Evolutionary conservation across 1,140 invertebrate species (phyloP), one percentile per base, ranked within the genome.

Genomic region (Aradophagus sp.): DNA sequence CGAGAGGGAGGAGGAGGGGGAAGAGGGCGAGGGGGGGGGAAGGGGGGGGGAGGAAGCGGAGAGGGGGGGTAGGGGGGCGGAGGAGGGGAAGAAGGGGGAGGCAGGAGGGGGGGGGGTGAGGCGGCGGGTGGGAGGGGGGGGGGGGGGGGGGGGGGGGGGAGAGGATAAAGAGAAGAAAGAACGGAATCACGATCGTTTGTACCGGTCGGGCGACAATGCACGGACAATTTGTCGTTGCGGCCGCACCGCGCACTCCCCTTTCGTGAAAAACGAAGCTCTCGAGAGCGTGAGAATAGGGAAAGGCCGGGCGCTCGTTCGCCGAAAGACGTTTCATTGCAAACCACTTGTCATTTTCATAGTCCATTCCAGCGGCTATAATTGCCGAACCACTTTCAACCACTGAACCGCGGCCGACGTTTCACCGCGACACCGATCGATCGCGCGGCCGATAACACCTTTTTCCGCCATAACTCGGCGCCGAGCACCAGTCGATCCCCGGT

Each of bases 181-280:
- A 67, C 44, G 61, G 65, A 63, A 69, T 62, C 62, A 69, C 65
- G 65, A 65, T 63, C 74, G 70, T 75, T 75, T 72, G 67, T 76
- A 73, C 73, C 47, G 69, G 68, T 73, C 65, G 38, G 77, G 65
- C 76, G 77, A 77, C 76, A 76, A 77, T 78, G 76, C 63, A 62
- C 45, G 45, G 59, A 76, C 71, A 71, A 78, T 78, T 80, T 76
- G 73, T 70, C 69, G 69, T 68, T 48, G 63, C 15, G 59, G 52
- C 45, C 59, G 41, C 48, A 53, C 62, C 42, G 44, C 31, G 61
- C 52, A 58, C 55, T 70, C 38, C 44, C 48, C 48, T 29, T 68
- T 68, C 39, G 59, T 58, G 50, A 70, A 73, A 73, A 67, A 66
- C 62, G 66, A 62, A 65, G 56, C 44, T 48, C 59, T 65, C 29